Evolutionary conservation across 1,140 invertebrate genomes (phyloP).

Genomic region (Rhopalosiphum padi): DNA sequence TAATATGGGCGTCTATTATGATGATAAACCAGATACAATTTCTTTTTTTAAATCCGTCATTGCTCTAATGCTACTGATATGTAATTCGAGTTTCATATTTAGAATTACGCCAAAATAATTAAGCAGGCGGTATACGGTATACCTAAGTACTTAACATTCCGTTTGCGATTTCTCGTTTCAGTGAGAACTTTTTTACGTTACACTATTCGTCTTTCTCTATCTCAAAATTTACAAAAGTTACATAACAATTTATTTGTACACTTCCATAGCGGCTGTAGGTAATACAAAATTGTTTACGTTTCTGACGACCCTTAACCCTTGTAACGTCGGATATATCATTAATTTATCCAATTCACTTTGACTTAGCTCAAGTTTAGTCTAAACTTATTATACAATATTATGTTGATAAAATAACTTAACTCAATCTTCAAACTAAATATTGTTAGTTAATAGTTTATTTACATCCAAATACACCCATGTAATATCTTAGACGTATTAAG

Average conservation of each 20-base stretch:
- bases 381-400: too few species aligned
- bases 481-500: too few species aligned
- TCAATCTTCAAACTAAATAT: too few species aligned
- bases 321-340: background rate
- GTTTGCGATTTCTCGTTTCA: background rate
- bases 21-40: background rate
- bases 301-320: background rate
- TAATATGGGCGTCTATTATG: background rate
- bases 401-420: too few species aligned
- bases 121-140: fast-evolving
- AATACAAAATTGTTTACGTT: background rate
- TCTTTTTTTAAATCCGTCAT: background rate
- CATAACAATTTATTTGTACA: background rate
- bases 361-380: background rate
- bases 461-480: too few species aligned
- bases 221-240: background rate
- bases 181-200: background rate
- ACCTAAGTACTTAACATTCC: background rate
- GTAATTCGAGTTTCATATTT: background rate
- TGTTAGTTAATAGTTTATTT: too few species aligned
- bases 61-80: background rate
- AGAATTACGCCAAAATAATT: background rate
- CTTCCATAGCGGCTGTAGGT: background rate
- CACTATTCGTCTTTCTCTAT: background rate
- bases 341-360: background rate